phyloP scores from a whole-genome alignment of 2,113 vertebrate genomes.

The Macaca mulatta region DNA sequence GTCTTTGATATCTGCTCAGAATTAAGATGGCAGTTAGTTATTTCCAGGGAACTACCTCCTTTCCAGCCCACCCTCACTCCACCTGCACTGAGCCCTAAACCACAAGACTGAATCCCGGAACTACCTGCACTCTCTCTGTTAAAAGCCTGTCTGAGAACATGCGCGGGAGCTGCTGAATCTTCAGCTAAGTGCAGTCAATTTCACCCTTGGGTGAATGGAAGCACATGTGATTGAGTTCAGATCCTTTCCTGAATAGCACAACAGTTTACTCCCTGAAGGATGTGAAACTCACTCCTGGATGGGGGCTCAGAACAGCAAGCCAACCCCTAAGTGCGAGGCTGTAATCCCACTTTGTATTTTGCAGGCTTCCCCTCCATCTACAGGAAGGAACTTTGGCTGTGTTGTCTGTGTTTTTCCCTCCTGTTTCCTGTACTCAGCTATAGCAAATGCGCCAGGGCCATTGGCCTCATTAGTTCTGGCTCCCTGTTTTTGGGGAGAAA shows the following conservation, averaged over 20 bases:
- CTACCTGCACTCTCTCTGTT: not conserved
- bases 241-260: not conserved
- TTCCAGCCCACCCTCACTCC: not conserved
- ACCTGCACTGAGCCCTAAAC: not conserved
- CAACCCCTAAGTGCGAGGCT: slow-evolving; percentile 46
- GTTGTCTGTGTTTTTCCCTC: slow-evolving; percentile 65
- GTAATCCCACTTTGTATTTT: slow-evolving; percentile 69
- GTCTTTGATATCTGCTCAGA: not conserved
- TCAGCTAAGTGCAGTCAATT: not conserved
- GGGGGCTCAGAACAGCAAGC: not conserved
- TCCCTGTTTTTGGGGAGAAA: not conserved
- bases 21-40: not conserved
- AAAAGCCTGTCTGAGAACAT: not conserved
- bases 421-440: slow-evolving; percentile 68
- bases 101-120: not conserved
- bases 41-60: not conserved
- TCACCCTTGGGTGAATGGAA: not conserved
- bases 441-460: slow-evolving; percentile 33
- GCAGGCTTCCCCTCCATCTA: slow-evolving; percentile 74
- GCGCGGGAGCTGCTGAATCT: not conserved
- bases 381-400: slow-evolving; percentile 76
- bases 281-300: slow-evolving; percentile 53
- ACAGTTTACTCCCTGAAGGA: not conserved
- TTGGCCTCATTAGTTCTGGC: not conserved
- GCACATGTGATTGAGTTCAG: not conserved